These are phyloP conservation scores for Drosophila mettleri DNA, from an alignment of 2,888 invertebrate genomes.

Conservation along the genomic window DNA sequence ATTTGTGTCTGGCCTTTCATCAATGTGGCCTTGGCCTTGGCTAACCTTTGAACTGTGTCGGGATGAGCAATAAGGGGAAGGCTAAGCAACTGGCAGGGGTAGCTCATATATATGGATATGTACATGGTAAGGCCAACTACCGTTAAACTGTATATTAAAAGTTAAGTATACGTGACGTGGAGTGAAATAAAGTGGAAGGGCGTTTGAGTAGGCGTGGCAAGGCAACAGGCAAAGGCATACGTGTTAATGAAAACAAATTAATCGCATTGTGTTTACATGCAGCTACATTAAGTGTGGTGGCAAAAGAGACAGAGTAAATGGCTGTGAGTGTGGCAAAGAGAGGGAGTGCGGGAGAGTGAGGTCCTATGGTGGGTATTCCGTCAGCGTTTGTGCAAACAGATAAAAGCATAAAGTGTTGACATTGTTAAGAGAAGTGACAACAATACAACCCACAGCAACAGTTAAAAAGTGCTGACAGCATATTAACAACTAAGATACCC, in stretches of 20 bases:
- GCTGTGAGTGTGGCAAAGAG: neutral
- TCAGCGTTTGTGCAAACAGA: constrained; percentile 67
- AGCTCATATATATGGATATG: neutral
- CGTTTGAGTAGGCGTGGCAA: neutral
- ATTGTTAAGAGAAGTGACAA: constrained; percentile 65
- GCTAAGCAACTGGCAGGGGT: no score
- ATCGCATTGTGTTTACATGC: constrained; percentile 68
- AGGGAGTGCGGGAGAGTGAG: neutral
- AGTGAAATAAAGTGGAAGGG: neutral
- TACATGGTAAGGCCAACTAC: constrained; percentile 26
- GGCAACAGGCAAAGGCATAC: constrained; percentile 26
- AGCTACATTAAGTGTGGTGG: neutral
- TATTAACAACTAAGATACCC: constrained; percentile 20
- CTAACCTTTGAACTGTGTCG: constrained; percentile 65
- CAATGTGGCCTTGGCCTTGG: constrained; percentile 48
- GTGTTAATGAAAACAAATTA: constrained; percentile 74
- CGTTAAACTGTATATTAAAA: constrained; percentile 58
- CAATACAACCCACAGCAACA: constrained; percentile 53
- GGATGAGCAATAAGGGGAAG: neutral
- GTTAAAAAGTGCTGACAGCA: constrained; percentile 3
- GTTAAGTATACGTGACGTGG: constrained; percentile 48
- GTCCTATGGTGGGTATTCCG: neutral
- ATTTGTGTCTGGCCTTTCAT: constrained; percentile 24
- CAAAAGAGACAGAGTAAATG: neutral
- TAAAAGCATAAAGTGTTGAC: constrained; percentile 76